Base-by-base conservation (phyloP, 2,113 vertebrate genomes). In the Ovis canadensis region DNA sequence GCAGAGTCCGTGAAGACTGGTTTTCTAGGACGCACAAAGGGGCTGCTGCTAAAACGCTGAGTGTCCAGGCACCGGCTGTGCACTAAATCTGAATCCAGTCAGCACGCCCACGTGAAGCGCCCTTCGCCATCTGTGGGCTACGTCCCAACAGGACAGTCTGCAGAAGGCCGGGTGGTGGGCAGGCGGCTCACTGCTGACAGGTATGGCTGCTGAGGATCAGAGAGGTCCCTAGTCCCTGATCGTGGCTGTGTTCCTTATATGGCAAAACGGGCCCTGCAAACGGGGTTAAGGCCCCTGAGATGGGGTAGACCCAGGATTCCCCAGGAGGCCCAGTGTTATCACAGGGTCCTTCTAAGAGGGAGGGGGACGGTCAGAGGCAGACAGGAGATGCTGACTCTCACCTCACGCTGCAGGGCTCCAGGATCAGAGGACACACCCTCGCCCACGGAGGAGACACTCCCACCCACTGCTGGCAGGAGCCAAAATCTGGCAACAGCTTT, bases 21-120 rank as follows among this genome's bases (percentile, higher is more conserved):
- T 21, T 45, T 45, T 60, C 50, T 43, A 21, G 59, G 29, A 27
- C 6, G 2, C 21, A 23, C 7, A 19, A 31, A 7, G 23, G 36
- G 12, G 57, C 36, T 3, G 80, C 60, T 23, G 33, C 36, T 31
- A 10, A 25, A 60, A n/a, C 13, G 0, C 13, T 10, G 3, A 16
- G 48, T n/a, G 67, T 29, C 67, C 25, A 7, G 7, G 23, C 11
- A n/a, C 80, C 29, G 1, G 40, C 54, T 0, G 27, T 25, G 27
- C 7, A 13, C 50, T 59, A 23, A 60, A 43, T 3, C 6, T 15
- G 14, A 77, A 45, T 27, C 43, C 45, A 77, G 62, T 31, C 13
- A 12, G 19, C 2, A 33, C 0, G 3, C 10, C 62, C 21, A 4
- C 0, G 1, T 40, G 62, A 55, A 19, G 12, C 0, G 1, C 33